Percentiles rank a stretch among this genome's conserved stretches.
Conservation (phyloP, 2,113 vertebrate species). For the Theropithecus gelada region DNA sequence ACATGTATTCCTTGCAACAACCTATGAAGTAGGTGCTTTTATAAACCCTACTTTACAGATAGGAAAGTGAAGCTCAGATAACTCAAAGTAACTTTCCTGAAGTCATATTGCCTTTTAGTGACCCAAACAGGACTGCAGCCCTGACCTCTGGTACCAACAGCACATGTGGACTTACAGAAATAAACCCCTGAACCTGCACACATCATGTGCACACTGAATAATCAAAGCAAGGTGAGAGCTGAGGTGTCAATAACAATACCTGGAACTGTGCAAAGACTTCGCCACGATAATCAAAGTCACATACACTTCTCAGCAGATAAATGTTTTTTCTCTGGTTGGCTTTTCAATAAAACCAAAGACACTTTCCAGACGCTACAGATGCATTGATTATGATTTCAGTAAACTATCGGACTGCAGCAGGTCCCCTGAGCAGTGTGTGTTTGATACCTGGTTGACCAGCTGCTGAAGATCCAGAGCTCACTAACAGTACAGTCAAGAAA, state of each 20-base stretch:
- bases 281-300: not conserved
- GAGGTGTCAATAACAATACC: fast-evolving
- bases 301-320: not conserved
- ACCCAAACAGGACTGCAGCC: not conserved
- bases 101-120: not conserved
- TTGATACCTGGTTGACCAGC: not conserved
- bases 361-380: not conserved
- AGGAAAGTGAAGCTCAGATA: not conserved
- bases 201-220: not conserved
- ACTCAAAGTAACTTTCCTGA: not conserved
- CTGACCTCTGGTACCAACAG: not conserved
- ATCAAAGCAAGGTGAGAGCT: not conserved
- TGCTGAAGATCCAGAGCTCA: not conserved
- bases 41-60: not conserved
- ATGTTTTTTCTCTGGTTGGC: not conserved
- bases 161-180: not conserved
- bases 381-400: not conserved
- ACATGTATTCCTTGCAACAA: not conserved
- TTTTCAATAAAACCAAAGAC: not conserved
- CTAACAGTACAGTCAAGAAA: not conserved
- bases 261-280: not conserved
- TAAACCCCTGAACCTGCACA: not conserved
- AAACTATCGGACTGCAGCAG: not conserved
- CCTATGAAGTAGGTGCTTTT: not conserved
- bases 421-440: not conserved